Conservation (phyloP, 2,113 vertebrate genomes). For the Pelvicachromis taeniatus region DNA sequence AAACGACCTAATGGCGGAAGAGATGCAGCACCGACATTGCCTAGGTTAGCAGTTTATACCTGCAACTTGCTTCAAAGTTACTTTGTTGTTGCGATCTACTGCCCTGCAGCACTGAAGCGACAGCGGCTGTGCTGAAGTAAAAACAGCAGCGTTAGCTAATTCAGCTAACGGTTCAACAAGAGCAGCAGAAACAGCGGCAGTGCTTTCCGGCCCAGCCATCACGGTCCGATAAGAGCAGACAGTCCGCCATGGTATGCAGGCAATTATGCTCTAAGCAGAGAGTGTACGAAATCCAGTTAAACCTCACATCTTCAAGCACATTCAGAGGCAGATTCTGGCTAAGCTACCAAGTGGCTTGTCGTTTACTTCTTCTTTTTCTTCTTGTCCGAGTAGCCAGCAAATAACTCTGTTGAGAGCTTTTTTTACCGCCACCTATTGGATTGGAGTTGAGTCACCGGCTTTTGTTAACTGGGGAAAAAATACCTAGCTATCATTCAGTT, state of each 20-base stretch:
- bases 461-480: neutral
- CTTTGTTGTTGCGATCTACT: conserved; percentile 16
- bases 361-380: conserved; percentile 30
- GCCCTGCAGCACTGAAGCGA: conserved; percentile 33
- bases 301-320: conserved; percentile 12
- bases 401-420: neutral
- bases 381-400: neutral
- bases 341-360: conserved; percentile 1
- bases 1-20: neutral
- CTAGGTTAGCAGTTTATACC: neutral
- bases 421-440: conserved; percentile 6
- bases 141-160: conserved; percentile 27
- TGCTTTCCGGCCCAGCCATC: neutral
- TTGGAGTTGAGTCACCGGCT: neutral
- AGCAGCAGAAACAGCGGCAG: neutral
- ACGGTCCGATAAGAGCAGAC: neutral
- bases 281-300: neutral
- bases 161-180: conserved; percentile 36
- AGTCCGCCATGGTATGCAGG: conserved; percentile 16
- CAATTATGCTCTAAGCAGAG: neutral
- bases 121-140: conserved; percentile 8
- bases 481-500: neutral
- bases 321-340: conserved; percentile 23
- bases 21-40: neutral
- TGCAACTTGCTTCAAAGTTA: neutral